A percentile compares a stretch with the other conserved stretches of the same genome.
These are phyloP conservation scores for Pampus argenteus DNA, from an alignment of 2,797 vertebrate species.

Conservation along the genomic window DNA sequence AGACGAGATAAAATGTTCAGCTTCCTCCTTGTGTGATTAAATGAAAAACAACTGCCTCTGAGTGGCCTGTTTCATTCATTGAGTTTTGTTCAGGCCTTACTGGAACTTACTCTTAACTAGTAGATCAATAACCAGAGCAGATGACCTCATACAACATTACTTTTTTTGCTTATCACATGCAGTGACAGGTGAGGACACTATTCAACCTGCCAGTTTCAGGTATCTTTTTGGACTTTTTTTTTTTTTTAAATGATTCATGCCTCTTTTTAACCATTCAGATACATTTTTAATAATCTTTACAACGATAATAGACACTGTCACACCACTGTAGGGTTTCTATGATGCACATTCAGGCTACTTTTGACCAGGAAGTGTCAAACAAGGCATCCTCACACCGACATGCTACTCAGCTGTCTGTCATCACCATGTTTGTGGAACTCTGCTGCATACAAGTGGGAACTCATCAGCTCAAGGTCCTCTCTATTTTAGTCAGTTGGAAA, in stretches of 20 bases:
- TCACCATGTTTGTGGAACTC: slow-evolving; percentile 52
- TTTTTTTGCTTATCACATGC: slow-evolving; percentile 20
- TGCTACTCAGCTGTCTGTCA: slow-evolving; percentile 68
- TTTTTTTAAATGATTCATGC: background rate
- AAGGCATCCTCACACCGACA: slow-evolving; percentile 54
- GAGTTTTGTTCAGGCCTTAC: slow-evolving; percentile 19
- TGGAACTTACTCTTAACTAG: slow-evolving; percentile 16
- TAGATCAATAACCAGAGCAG: slow-evolving; percentile 22
- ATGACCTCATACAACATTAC: slow-evolving; percentile 18
- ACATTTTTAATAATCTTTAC: background rate
- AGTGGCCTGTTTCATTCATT: slow-evolving; percentile 4
- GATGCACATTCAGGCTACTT: background rate
- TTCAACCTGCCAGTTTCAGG: slow-evolving; percentile 3
- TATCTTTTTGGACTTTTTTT: background rate
- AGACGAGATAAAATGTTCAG: slow-evolving; percentile 33
- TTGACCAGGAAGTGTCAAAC: slow-evolving; percentile 31
- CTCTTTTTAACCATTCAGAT: background rate
- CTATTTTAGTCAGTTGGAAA: slow-evolving; percentile 66
- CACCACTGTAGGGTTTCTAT: background rate
- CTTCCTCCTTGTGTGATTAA: slow-evolving; percentile 27
- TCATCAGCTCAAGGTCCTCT: slow-evolving; percentile 64
- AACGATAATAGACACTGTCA: slow-evolving; percentile 1
- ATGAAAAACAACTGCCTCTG: background rate
- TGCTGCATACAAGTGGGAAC: slow-evolving; percentile 30
- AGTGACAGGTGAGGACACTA: slow-evolving; percentile 8